Evolutionary conservation across 2,113 vertebrate species (phyloP).

Genomic region (Progne subis): DNA sequence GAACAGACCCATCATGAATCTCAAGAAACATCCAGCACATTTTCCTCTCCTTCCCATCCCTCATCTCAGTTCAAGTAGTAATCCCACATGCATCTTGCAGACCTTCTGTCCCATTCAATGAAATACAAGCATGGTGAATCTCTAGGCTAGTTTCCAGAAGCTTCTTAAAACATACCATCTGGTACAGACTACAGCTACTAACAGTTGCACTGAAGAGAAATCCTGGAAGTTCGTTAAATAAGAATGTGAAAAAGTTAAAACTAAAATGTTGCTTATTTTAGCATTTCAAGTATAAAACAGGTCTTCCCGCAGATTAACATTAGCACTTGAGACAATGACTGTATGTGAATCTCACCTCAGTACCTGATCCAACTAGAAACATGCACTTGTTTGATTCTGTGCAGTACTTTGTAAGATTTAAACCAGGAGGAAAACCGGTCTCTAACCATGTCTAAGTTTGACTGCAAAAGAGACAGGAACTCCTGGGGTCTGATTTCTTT

Average conservation of each 20-base stretch:
- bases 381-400: accelerated
- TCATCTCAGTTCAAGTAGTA: background rate
- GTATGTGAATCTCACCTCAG: background rate
- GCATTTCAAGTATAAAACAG: background rate
- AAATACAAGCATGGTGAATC: background rate
- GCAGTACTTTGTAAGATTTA: background rate
- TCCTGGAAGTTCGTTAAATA: background rate
- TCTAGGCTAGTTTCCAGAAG: background rate
- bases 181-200: background rate
- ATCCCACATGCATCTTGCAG: background rate
- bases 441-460: background rate
- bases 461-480: background rate
- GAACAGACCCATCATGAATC: background rate
- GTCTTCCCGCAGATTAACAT: background rate
- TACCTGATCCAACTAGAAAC: background rate
- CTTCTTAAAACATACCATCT: background rate
- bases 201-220: background rate
- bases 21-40: background rate
- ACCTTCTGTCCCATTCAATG: background rate
- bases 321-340: background rate
- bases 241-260: background rate
- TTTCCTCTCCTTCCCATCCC: background rate
- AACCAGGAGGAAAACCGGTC: background rate
- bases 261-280: background rate
- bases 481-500: background rate